phyloP scores from a whole-genome alignment of 2,888 invertebrate genomes.

The Chironomus tentans region DNA sequence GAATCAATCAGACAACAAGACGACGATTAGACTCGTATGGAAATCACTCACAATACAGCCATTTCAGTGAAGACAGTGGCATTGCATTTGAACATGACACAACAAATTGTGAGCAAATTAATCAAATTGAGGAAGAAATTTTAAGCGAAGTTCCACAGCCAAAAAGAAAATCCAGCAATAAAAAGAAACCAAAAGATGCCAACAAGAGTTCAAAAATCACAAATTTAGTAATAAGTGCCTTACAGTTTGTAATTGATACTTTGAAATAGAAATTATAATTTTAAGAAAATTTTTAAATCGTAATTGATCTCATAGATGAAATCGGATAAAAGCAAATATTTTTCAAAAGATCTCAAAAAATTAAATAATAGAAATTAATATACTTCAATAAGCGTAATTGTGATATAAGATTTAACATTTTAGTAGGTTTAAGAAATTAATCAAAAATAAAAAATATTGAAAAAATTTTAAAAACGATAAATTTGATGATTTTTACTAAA shows the following conservation, averaged over 20 bases:
- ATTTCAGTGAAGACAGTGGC: background rate
- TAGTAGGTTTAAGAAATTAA: background rate
- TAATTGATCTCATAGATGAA: no score
- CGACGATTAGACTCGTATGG: background rate
- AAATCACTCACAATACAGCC: background rate
- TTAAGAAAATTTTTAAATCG: no score
- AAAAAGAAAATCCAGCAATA: slow-evolving; percentile 36
- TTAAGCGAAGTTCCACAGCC: slow-evolving; percentile 35
- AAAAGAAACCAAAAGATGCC: slow-evolving; percentile 31
- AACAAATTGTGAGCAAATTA: slow-evolving; percentile 38
- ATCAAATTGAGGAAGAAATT: slow-evolving; percentile 38
- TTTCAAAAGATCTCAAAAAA: no score
- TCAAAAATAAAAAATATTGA: background rate
- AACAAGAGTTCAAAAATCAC: background rate
- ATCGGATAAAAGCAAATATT: no score
- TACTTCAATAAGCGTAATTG: background rate
- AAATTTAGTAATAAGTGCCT: no score
- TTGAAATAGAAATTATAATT: no score
- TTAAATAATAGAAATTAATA: background rate
- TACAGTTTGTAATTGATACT: no score
- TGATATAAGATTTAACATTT: background rate
- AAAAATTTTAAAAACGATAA: background rate
- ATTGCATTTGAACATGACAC: background rate
- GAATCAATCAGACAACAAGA: background rate
- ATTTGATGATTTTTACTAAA: background rate